Base-by-base conservation (phyloP, 2,797 vertebrate genomes). In the Geotrypetes seraphini region DNA sequence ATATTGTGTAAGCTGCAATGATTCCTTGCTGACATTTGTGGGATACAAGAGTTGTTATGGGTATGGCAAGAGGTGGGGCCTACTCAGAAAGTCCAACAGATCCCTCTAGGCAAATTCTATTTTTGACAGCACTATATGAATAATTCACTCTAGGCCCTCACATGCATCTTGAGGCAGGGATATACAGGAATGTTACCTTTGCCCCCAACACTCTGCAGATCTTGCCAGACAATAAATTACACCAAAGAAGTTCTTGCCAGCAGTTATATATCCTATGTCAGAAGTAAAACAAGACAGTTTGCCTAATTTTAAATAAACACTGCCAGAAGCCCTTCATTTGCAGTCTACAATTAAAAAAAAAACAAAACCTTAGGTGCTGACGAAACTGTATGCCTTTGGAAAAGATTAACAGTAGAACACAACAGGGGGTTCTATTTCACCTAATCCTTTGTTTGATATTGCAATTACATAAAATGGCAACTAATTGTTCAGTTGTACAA, bases 91-190 rank as follows among this genome's bases (percentile, higher is more conserved):
- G 36, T n/a, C 25, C 30, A 42, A 51, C 34, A 46, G 56, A 66
- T 36, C 57, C 13, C 57, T 50, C 57, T 60, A 62, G 48, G 62
- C 63, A 64, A 64, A 60, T 60, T 55, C 42, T 60, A 59, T 46
- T 47, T 59, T 57, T 57, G 64, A 65, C 68, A 53, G 54, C 64
- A 32, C 17, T 40, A 45, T 19, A 53, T 57, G 64, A 54, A 69
- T n/a, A n/a, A n/a, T 69, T 60, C 64, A 66, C 42, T n/a, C 30
- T 48, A 53, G 43, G 47, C 63, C n/a, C 61, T 48, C 46, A 38
- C 50, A 47, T 47, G 56, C 50, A 57, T 63, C 62, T 57, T 60
- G 46, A 53, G 38, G 46, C 50, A 54, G 53, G 62, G 53, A 66
- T 50, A 47, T 16, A 23, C 39, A 34, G 62, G 45, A 54, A 54